Percentiles rank a stretch among this genome's conserved stretches.
phyloP scores from a whole-genome alignment of 2,797 vertebrate species.

The Hozukius guyotensis region DNA sequence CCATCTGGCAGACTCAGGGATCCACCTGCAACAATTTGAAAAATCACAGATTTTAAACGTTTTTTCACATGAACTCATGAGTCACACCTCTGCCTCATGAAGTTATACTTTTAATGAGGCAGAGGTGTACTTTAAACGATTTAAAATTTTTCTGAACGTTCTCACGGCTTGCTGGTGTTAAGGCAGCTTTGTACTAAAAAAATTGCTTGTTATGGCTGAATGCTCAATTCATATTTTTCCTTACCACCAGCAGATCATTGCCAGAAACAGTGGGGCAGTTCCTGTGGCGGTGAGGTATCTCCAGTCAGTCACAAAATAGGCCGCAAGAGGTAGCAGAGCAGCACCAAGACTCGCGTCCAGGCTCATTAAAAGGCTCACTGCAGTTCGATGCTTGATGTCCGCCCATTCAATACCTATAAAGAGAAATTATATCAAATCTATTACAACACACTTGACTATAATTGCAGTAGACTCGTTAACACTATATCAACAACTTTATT shows the following conservation, averaged over 20 bases:
- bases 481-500: background rate
- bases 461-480: background rate
- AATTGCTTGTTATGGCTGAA: background rate
- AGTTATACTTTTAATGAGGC: no score
- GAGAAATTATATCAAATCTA: background rate
- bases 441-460: background rate
- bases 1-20: constrained; percentile 82
- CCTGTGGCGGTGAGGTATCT: constrained; percentile 58
- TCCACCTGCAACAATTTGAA: constrained; percentile 57
- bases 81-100: no score
- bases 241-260: constrained; percentile 86
- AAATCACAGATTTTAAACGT: background rate
- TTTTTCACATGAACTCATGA: no score
- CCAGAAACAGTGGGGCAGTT: constrained; percentile 82
- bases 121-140: no score
- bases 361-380: constrained; percentile 61
- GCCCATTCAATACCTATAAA: constrained; percentile 77
- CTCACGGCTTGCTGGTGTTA: no score
- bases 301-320: constrained; percentile 79
- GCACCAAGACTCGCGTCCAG: constrained; percentile 67
- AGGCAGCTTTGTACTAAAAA: background rate
- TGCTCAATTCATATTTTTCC: constrained; percentile 6
- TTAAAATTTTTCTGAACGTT: no score
- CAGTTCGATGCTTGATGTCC: constrained; percentile 62
- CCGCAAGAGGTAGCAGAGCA: constrained; percentile 61